These are phyloP conservation scores for Corvus cornix DNA, from an alignment of 2,113 vertebrate genomes.

Conservation along the genomic window DNA sequence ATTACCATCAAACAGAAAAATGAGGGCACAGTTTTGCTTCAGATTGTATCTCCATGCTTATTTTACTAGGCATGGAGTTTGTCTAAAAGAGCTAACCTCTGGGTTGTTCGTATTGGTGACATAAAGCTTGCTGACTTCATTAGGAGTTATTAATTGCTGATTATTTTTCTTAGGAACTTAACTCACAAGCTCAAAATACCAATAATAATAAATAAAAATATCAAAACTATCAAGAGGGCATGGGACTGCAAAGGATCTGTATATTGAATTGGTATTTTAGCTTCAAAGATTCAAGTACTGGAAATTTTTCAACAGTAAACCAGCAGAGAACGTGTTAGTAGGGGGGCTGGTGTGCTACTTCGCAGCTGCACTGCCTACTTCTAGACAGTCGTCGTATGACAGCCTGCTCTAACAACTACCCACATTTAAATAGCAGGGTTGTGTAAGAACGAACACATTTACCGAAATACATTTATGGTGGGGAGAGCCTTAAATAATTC, in stretches of 20 bases:
- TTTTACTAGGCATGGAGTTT: background rate
- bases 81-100: background rate
- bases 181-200: background rate
- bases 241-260: background rate
- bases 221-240: background rate
- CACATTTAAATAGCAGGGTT: background rate
- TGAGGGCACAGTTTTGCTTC: background rate
- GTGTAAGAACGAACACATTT: background rate
- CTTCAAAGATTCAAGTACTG: background rate
- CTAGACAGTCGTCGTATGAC: background rate
- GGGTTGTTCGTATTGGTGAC: accelerated
- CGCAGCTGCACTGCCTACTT: background rate
- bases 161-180: background rate
- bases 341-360: background rate
- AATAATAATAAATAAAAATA: background rate
- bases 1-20: background rate
- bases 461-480: background rate
- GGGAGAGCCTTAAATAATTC: background rate
- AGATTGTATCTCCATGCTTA: background rate
- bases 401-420: background rate
- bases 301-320: background rate
- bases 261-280: background rate
- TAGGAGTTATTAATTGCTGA: background rate
- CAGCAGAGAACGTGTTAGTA: background rate
- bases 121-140: background rate